Conservation (phyloP, 23 tunicate species). For the Pegea sp. region DNA sequence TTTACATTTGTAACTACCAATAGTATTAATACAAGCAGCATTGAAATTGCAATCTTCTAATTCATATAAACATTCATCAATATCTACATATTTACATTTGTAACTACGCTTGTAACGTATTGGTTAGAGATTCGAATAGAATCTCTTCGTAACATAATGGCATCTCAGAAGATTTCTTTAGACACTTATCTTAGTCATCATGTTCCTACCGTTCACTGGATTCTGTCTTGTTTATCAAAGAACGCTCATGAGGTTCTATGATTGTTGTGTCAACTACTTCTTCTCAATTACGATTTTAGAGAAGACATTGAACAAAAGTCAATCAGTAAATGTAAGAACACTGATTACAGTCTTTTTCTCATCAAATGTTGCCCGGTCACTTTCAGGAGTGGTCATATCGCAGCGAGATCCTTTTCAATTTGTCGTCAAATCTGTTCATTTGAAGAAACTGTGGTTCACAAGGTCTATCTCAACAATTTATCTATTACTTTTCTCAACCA, state of each 20-base stretch:
- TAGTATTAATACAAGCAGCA: too few relatives aligned
- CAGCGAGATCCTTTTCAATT: slow-evolving; percentile 27
- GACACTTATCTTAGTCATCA: slow-evolving; percentile 26
- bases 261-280: too few relatives aligned
- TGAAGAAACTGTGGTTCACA: slow-evolving; percentile 33
- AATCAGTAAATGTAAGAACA: slow-evolving; percentile 37
- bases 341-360: slow-evolving; percentile 49
- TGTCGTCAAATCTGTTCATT: slow-evolving; percentile 17
- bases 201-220: slow-evolving; percentile 74
- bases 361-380: slow-evolving; percentile 52
- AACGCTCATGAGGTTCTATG: slow-evolving; percentile 38
- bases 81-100: background rate
- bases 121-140: slow-evolving; percentile 31
- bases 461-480: slow-evolving; percentile 4
- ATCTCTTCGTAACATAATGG: slow-evolving; percentile 69
- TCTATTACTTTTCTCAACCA: background rate
- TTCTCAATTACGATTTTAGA: too few relatives aligned
- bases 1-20: too few relatives aligned
- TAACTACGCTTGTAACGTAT: background rate
- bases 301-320: slow-evolving; percentile 40
- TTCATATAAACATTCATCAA: too few relatives aligned
- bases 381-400: slow-evolving; percentile 29
- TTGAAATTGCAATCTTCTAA: too few relatives aligned
- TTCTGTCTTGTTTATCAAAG: slow-evolving; percentile 47
- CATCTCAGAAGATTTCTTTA: slow-evolving; percentile 62